Conservation (phyloP, 2,797 vertebrate genomes). For the Chelonia mydas region DNA sequence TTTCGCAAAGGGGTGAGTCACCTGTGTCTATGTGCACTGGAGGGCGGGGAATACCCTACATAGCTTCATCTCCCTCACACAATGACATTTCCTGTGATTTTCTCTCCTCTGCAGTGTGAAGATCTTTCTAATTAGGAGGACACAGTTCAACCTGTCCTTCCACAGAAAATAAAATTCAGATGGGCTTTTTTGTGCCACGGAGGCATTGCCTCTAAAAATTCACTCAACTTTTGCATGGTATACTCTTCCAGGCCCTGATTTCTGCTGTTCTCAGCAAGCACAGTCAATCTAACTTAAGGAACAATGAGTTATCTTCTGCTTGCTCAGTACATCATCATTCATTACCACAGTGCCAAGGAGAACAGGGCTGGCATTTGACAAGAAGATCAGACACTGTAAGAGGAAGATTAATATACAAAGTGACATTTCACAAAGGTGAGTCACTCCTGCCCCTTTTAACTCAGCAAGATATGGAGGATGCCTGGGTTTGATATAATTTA, state of each 20-base stretch:
- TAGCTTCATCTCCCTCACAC: neutral
- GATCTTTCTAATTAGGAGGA: fast-evolving
- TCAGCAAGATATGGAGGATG: neutral
- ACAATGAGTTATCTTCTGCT: neutral
- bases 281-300: neutral
- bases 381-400: neutral
- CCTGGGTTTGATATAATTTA: neutral
- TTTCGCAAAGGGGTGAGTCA: neutral
- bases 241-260: neutral
- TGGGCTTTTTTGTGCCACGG: neutral
- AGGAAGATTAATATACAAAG: neutral
- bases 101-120: fast-evolving
- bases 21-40: neutral
- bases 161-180: neutral
- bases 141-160: neutral
- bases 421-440: neutral
- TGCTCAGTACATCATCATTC: neutral
- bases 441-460: neutral
- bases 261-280: neutral
- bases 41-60: fast-evolving
- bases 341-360: neutral
- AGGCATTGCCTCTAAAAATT: neutral
- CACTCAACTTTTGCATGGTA: neutral
- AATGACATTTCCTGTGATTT: neutral
- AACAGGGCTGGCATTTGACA: neutral